Conservation (phyloP, 2,113 vertebrate genomes). For the Poeciliopsis prolifica region DNA sequence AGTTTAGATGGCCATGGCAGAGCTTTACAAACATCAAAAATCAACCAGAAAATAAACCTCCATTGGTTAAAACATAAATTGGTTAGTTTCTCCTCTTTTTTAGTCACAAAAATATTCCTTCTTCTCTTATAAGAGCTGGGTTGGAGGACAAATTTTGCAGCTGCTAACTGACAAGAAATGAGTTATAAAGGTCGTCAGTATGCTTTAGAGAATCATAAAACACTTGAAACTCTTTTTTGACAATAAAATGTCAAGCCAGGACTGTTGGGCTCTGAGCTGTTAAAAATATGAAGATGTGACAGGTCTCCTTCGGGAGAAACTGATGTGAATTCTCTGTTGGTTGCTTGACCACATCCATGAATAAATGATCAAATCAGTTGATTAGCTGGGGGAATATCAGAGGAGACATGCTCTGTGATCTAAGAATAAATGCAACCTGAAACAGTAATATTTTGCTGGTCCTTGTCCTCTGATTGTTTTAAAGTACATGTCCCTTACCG, state of each 20-base stretch:
- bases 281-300: slow-evolving; percentile 82
- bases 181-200: neutral
- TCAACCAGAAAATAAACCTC: too few species aligned
- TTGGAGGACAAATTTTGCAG: neutral
- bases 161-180: neutral
- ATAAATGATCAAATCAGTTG: slow-evolving; percentile 76
- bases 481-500: slow-evolving; percentile 43
- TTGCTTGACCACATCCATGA: slow-evolving; percentile 71
- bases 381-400: slow-evolving; percentile 69
- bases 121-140: neutral
- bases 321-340: slow-evolving; percentile 67
- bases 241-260: slow-evolving; percentile 65
- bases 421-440: slow-evolving; percentile 57
- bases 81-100: neutral
- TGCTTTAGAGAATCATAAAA: neutral
- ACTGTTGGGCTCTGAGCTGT: slow-evolving; percentile 74
- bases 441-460: slow-evolving; percentile 22
- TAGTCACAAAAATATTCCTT: neutral
- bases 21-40: too few species aligned
- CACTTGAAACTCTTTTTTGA: slow-evolving; percentile 20
- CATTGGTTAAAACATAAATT: neutral
- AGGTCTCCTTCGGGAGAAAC: slow-evolving; percentile 66
- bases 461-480: slow-evolving; percentile 37
- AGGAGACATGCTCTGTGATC: slow-evolving; percentile 66
- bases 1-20: neutral